Conservation (phyloP, 2,113 vertebrate genomes). For the Pangasianodon gigas region DNA sequence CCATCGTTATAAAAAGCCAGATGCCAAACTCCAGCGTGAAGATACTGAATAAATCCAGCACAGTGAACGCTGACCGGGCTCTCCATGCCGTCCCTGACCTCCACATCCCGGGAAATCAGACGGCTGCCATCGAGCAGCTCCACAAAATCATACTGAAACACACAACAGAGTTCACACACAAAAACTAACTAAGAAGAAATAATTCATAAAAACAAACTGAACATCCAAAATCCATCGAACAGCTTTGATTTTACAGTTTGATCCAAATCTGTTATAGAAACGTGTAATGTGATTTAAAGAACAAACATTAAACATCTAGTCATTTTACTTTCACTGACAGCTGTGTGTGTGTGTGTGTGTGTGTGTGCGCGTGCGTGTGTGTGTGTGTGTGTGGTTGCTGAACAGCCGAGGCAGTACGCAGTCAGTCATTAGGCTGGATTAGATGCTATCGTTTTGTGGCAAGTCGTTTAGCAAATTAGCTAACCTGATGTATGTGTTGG, state of each 20-base stretch:
- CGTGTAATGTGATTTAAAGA: not conserved
- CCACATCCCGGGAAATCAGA: slow-evolving; percentile 85
- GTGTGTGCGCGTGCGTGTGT: not conserved
- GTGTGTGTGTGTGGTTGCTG: not conserved
- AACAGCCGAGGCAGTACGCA: not conserved
- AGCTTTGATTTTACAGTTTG: not conserved
- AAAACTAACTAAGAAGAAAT: not conserved
- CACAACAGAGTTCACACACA: slow-evolving; percentile 10
- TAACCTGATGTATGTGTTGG: not conserved
- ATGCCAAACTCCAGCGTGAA: slow-evolving; percentile 96
- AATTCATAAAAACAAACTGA: not conserved
- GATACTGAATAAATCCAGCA: slow-evolving; percentile 96
- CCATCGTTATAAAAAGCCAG: slow-evolving; percentile 98
- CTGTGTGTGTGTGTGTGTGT: not conserved
- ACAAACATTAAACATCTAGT: not conserved
- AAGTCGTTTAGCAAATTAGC: not conserved
- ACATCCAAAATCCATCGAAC: not conserved
- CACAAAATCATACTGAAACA: slow-evolving; percentile 93
- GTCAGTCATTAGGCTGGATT: not conserved
- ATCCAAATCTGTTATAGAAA: not conserved
- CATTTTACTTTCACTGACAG: not conserved
- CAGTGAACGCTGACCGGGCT: slow-evolving; percentile 87
- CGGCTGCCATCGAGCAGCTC: slow-evolving; percentile 95
- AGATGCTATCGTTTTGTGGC: not conserved
- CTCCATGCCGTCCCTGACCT: slow-evolving; percentile 75